Percentiles rank a stretch among this genome's conserved stretches.
Evolutionary conservation across 1,140 invertebrate genomes (phyloP).

Genomic region (Calliphora vicina): DNA sequence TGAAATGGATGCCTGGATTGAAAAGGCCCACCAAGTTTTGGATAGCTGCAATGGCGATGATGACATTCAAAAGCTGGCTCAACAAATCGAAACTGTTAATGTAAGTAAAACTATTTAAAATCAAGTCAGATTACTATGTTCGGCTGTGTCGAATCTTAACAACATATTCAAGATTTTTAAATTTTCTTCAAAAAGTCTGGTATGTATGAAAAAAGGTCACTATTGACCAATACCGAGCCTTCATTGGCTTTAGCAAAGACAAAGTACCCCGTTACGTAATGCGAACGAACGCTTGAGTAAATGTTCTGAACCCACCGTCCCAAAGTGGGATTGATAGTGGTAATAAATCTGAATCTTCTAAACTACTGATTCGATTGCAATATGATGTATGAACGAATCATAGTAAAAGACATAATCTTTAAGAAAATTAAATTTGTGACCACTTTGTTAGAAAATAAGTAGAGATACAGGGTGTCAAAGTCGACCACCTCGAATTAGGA

Average conservation of each 20-base stretch:
- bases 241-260: slow-evolving; percentile 89
- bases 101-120: slow-evolving; percentile 62
- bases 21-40: slow-evolving; percentile 77
- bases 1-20: slow-evolving; percentile 82
- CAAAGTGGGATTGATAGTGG: too few species aligned
- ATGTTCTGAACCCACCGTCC: slow-evolving; percentile 93
- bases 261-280: slow-evolving; percentile 89
- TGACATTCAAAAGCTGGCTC: slow-evolving; percentile 78
- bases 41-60: slow-evolving; percentile 84
- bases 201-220: slow-evolving; percentile 89
- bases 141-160: too few species aligned
- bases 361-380: too few species aligned
- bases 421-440: too few species aligned
- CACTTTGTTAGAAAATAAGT: too few species aligned
- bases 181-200: not conserved
- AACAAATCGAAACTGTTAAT: slow-evolving; percentile 82
- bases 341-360: too few species aligned
- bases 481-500: too few species aligned
- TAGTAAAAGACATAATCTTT: too few species aligned
- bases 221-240: slow-evolving; percentile 87
- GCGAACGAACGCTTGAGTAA: slow-evolving; percentile 91
- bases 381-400: too few species aligned
- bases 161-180: not conserved
- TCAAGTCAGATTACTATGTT: too few species aligned
- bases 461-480: too few species aligned